Percentiles rank a stretch among this genome's conserved stretches.
phyloP scores from a whole-genome alignment of 2,113 vertebrate species.

The Tachycineta bicolor region DNA sequence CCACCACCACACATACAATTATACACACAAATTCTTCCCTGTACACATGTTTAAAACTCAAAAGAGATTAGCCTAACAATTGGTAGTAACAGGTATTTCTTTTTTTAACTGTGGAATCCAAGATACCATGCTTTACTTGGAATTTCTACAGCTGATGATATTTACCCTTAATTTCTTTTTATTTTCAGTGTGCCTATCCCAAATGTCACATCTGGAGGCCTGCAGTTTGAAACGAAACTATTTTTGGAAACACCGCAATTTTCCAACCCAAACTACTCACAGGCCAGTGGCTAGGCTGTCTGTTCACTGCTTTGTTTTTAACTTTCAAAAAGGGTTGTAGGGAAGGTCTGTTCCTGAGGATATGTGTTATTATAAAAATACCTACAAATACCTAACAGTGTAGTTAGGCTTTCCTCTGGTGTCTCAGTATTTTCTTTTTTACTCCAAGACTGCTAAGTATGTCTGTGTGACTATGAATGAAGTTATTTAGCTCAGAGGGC shows the following conservation, averaged over 20 bases:
- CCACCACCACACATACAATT: background rate
- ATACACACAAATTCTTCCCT: background rate
- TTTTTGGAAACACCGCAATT: constrained; percentile 73
- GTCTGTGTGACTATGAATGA: constrained; percentile 51
- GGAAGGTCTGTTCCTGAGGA: constrained; percentile 38
- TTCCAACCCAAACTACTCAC: constrained; percentile 68
- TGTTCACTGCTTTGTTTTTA: constrained; percentile 64
- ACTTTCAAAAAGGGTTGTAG: constrained; percentile 40
- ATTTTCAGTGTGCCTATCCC: constrained; percentile 46
- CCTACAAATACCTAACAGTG: constrained; percentile 30
- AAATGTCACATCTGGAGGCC: constrained; percentile 74
- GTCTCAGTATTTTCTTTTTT: constrained; percentile 47
- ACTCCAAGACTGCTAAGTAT: constrained; percentile 29
- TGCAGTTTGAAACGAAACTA: constrained; percentile 68
- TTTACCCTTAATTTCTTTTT: constrained; percentile 61
- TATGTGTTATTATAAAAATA: constrained; percentile 49
- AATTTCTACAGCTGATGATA: constrained; percentile 39
- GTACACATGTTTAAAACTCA: background rate
- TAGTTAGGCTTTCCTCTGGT: constrained; percentile 22
- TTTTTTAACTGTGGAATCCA: background rate
- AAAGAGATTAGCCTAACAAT: background rate
- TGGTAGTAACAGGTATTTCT: background rate
- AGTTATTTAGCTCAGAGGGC: constrained; percentile 44
- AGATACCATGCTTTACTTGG: constrained; percentile 7
- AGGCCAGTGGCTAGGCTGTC: constrained; percentile 56